Percentiles rank a stretch among this genome's conserved stretches.
phyloP scores from a whole-genome alignment of 2,113 vertebrate genomes.

The Motacilla tschutschensis region DNA sequence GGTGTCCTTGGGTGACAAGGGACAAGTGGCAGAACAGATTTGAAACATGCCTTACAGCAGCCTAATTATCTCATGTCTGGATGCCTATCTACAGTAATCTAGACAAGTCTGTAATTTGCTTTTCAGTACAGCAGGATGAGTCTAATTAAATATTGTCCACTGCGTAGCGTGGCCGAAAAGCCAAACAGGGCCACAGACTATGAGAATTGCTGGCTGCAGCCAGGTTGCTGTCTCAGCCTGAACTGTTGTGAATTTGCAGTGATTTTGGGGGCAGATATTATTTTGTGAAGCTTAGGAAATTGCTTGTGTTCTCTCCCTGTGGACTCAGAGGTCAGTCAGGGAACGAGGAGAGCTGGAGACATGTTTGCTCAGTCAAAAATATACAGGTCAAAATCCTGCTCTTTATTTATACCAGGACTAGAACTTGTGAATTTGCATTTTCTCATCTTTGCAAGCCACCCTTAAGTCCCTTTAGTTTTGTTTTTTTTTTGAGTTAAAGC shows the following conservation, averaged over 20 bases:
- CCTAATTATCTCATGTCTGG: conserved; percentile 18
- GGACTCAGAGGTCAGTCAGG: neutral
- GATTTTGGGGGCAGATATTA: neutral
- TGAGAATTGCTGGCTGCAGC: neutral
- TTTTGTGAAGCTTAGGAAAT: neutral
- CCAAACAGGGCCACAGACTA: neutral
- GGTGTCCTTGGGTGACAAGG: neutral
- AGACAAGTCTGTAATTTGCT: conserved; percentile 33
- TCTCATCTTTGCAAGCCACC: neutral
- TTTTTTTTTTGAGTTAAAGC: neutral
- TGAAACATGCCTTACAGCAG: neutral
- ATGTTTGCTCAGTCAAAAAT: neutral
- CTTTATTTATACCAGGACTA: neutral
- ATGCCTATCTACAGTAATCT: neutral
- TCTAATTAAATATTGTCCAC: neutral
- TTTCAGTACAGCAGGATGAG: neutral
- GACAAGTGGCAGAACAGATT: neutral
- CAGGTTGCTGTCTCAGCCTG: neutral
- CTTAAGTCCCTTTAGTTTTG: neutral
- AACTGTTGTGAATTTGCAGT: fast-evolving
- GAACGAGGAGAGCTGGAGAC: neutral
- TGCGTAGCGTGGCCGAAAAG: neutral
- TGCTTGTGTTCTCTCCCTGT: neutral
- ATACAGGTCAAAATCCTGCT: neutral
- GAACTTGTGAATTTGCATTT: neutral